Base-by-base conservation (phyloP, 1,140 invertebrate genomes). In the Colletes latitarsis region DNA sequence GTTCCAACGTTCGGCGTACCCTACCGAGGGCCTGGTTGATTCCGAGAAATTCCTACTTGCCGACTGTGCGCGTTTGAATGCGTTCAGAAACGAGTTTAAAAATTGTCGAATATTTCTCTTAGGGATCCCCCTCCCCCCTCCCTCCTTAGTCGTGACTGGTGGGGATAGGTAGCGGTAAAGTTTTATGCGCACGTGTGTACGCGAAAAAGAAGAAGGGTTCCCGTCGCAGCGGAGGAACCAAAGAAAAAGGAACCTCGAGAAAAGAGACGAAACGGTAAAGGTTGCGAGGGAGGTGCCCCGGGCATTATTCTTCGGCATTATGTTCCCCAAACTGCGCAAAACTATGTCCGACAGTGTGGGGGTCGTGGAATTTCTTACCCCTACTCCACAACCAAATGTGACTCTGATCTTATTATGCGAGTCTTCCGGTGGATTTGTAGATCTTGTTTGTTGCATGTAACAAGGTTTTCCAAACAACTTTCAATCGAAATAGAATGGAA, bases 31-130 rank as follows among this genome's bases (percentile, higher is more conserved):
- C 81, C 73, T 17, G 64, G 75, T 69, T 85, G 84, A 92, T 93
- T 92, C 91, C 88, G 81, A 91, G 92, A 93, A 93, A 90, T 89
- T 84, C 84, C 75, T 83, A 86, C 84, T 83, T 82, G 85, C 81
- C 82, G 82, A 81, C 82, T 73, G 74, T 67, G 85, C 78, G 77
- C 82, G 88, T 92, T 92, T 89, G 87, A 90, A 91, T 92, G 88
- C 84, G 87, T 89, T 91, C 89, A 89, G 89, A 89, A 93, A 92
- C 92, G 91, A 91, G 92, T 92, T 93, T 92, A 90, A 92, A 91
- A 92, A 93, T 92, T 91, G 89, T 89, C 90, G 91, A 92, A 91
- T 91, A 91, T 92, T 92, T 90, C 88, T 89, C 81, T 78, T 84
- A 75, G 68, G 68, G 41, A 57, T 55, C 72, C 79, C 72, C 67